Conservation (phyloP, 2,113 vertebrate genomes). For the Chlorodrepanis virens region DNA sequence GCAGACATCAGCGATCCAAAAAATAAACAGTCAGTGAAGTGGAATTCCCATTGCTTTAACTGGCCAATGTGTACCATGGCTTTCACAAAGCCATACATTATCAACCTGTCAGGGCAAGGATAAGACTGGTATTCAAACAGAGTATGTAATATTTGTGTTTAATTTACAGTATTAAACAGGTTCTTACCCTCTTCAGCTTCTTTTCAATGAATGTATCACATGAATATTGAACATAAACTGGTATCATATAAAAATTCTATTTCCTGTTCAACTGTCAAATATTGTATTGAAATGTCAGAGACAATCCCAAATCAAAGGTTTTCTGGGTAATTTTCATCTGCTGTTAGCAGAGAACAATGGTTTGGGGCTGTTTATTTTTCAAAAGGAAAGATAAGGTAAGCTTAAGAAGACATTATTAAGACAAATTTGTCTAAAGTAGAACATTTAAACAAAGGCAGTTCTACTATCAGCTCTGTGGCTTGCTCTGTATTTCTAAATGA, state of each 20-base stretch:
- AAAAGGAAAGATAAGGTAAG: constrained; percentile 7
- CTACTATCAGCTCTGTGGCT: not conserved
- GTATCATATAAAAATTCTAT: not conserved
- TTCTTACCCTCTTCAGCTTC: not conserved
- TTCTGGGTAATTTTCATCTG: not conserved
- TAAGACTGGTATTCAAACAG: constrained; percentile 34
- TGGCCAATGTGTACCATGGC: constrained; percentile 75
- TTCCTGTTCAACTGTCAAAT: not conserved
- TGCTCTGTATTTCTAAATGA: not conserved
- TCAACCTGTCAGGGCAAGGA: constrained; percentile 73
- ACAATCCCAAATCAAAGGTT: not conserved
- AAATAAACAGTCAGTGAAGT: constrained; percentile 84
- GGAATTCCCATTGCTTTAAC: constrained; percentile 75
- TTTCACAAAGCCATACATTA: constrained; percentile 83
- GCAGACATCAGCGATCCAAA: constrained; percentile 87
- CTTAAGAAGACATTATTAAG: constrained; percentile 5
- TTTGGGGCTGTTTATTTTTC: constrained; percentile 34
- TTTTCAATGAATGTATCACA: not conserved
- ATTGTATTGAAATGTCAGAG: not conserved
- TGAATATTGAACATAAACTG: not conserved
- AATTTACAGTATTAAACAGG: not conserved
- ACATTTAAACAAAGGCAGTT: not conserved
- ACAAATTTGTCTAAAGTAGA: not conserved
- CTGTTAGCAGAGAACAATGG: not conserved
- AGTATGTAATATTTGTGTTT: not conserved